Base-by-base conservation (phyloP, 35 echinoderm and acorn worm species). In the Patiria miniata region DNA sequence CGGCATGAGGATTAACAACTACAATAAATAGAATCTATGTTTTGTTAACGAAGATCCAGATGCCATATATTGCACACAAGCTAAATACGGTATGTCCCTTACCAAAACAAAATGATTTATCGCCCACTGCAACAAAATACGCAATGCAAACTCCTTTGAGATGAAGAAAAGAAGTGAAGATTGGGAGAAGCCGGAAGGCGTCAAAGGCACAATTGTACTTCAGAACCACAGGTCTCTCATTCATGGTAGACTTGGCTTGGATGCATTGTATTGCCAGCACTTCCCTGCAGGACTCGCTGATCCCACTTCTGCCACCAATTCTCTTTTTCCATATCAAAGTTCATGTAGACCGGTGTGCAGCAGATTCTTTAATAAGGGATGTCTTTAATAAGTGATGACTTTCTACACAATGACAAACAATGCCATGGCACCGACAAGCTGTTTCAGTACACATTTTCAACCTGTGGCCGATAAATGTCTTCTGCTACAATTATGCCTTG, bases 21-120 rank as follows among this genome's bases (percentile, higher is more conserved):
- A 73, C 65, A 73, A 73, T 73, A 73, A 73, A 73, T 73, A 73
- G 65, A 47, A 73, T 73, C 65, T 73, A 73, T 73, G 65, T 73
- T 73, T 73, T 73, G 65, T 73, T 73, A 73, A 73, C 65, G 26
- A 73, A 73, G 65, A 32, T 73, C 65, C 65, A 73, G 65, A 73
- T 73, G 65, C 65, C 65, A 73, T 73, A 73, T 73, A 73, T 73
- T 73, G 65, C 65, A 73, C 65, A 73, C 65, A 73, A 26, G 65
- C 65, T 73, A 73, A 73, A 73, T 73, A 73, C 65, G 65, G 65
- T 73, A 73, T 30, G 65, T 73, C 65, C 65, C 29, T 73, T 73
- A 73, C 65, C 26, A 73, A 73, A 17, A 68, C 21, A 73, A 73
- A 1, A 6, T 47, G 42, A 47, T 47, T 47, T 47, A 73, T 73